Evolutionary conservation across 2,888 invertebrate genomes (phyloP).

Genomic region (Lochmaea crataegi): DNA sequence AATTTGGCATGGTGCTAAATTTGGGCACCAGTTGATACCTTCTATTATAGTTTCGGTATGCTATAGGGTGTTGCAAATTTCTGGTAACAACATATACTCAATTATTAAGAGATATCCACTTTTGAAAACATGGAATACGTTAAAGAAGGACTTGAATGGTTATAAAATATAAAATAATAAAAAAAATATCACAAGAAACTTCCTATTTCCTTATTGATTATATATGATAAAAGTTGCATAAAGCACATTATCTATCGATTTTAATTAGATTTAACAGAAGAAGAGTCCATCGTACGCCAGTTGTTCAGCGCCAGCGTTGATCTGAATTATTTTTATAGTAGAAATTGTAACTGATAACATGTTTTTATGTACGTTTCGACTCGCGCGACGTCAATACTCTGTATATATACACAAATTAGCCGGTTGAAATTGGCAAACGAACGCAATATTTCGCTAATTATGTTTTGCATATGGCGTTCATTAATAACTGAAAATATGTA

Average conservation of each 20-base stretch:
- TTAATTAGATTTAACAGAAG: slow-evolving; percentile 33
- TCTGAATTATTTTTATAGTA: slow-evolving; percentile 39
- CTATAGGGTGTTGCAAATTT: no score
- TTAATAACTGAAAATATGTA: background rate
- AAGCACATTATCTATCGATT: slow-evolving; percentile 14
- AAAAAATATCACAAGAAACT: background rate
- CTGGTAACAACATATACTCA: no score
- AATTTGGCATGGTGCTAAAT: no score
- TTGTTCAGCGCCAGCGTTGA: slow-evolving; percentile 38
- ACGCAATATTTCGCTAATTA: background rate
- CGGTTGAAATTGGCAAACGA: no score
- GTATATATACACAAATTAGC: slow-evolving; percentile 17
- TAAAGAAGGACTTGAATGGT: no score
- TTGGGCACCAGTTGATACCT: no score
- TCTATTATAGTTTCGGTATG: no score
- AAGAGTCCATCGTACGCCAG: slow-evolving; percentile 34
- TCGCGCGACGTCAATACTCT: slow-evolving; percentile 2
- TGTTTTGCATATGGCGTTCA: background rate
- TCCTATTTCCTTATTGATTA: background rate
- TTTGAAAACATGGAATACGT: no score
- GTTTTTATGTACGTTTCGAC: slow-evolving; percentile 18
- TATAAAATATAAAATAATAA: no score
- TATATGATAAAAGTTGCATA: background rate
- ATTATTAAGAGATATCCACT: no score
- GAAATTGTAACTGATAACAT: slow-evolving; percentile 33